These are phyloP conservation scores for Heliothis virescens DNA, from an alignment of 1,140 invertebrate genomes.

Conservation along the genomic window DNA sequence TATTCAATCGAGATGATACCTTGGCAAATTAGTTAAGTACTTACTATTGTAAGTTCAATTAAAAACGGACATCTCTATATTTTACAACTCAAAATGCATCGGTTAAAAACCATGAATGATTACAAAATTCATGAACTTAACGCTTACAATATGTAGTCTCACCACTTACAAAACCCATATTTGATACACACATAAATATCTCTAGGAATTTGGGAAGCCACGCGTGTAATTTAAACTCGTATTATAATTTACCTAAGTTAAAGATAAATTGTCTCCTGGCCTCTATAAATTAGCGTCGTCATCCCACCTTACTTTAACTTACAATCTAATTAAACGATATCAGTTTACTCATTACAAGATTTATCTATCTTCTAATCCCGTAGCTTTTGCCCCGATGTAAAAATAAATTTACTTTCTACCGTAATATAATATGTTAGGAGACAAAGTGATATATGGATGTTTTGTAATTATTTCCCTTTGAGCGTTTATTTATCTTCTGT, in stretches of 20 bases:
- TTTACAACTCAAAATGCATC: too few relatives aligned
- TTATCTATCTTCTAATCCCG: conserved; percentile 31
- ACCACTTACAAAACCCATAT: neutral
- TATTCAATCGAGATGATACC: too few relatives aligned
- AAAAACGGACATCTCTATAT: too few relatives aligned
- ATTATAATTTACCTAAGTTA: conserved; percentile 33
- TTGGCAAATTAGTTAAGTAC: too few relatives aligned
- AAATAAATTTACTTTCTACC: conserved; percentile 32
- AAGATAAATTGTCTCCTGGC: conserved; percentile 36
- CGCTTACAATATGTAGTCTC: neutral
- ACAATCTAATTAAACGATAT: conserved; percentile 46
- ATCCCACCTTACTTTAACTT: conserved; percentile 29
- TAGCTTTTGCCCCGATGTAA: conserved; percentile 37
- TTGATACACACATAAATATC: conserved; percentile 7
- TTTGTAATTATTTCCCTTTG: conserved; percentile 58
- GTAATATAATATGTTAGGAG: conserved; percentile 29
- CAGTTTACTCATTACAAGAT: conserved; percentile 49
- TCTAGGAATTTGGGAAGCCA: neutral
- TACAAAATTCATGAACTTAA: too few relatives aligned
- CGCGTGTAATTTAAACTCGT: conserved; percentile 38
- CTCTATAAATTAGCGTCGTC: conserved; percentile 33
- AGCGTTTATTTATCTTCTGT: conserved; percentile 45
- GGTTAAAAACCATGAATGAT: too few relatives aligned
- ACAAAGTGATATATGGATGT: conserved; percentile 41
- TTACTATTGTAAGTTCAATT: too few relatives aligned